Conservation (phyloP, 2,113 vertebrate genomes). For the Ctenodactylus gundi region DNA sequence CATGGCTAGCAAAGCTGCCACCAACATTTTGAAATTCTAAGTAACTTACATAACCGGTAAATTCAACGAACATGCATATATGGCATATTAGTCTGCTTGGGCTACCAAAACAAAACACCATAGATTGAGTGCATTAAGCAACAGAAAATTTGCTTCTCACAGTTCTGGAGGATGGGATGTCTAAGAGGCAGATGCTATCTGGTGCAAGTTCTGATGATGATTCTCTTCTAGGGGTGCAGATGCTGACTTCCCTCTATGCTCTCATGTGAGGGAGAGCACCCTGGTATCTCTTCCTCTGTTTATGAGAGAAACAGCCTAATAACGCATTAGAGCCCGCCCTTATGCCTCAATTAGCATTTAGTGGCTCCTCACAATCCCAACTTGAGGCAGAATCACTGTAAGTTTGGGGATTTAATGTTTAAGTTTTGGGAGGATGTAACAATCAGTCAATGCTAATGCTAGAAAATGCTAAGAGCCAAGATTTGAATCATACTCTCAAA, state of each 20-base stretch:
- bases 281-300: not conserved
- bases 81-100: not conserved
- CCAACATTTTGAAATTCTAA: not conserved
- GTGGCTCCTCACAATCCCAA: not conserved
- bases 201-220: not conserved
- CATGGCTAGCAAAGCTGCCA: not conserved
- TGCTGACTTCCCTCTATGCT: not conserved
- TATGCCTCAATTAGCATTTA: not conserved
- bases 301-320: not conserved
- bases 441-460: not conserved
- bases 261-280: not conserved
- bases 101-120: not conserved
- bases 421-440: not conserved
- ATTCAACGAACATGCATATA: not conserved
- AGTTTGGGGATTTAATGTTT: not conserved
- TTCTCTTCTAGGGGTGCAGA: not conserved
- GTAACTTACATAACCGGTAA: not conserved
- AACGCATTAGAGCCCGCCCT: not conserved
- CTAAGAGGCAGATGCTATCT: not conserved
- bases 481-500: not conserved
- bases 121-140: not conserved
- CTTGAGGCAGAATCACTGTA: not conserved
- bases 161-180: not conserved
- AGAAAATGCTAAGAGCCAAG: not conserved
- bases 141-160: not conserved